These are phyloP conservation scores for Heliconius congener DNA, from an alignment of 1,140 invertebrate species.

Conservation along the genomic window DNA sequence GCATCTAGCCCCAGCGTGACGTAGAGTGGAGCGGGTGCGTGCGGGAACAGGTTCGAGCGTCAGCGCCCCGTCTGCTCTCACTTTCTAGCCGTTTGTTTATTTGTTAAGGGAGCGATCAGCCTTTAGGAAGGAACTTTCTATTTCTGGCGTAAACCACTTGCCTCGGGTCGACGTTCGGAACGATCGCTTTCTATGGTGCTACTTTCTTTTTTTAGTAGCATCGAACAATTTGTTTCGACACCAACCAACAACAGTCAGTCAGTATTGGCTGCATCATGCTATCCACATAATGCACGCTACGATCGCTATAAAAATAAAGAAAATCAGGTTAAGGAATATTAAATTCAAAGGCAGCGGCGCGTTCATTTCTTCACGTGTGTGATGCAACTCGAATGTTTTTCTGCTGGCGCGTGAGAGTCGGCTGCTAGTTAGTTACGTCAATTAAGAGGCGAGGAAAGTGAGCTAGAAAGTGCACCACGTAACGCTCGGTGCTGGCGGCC, in stretches of 20 bases:
- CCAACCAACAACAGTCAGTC: not conserved
- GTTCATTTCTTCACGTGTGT: constrained; percentile 71
- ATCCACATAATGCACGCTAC: not conserved
- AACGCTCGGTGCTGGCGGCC: constrained; percentile 47
- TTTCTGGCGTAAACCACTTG: constrained; percentile 68
- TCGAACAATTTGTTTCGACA: constrained; percentile 41
- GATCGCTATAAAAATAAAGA: not conserved
- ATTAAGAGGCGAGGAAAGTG: constrained; percentile 76
- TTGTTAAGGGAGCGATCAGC: constrained; percentile 71
- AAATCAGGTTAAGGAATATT: constrained; percentile 1
- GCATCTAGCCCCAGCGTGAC: constrained; percentile 40
- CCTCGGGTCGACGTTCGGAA: constrained; percentile 65
- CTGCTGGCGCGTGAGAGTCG: constrained; percentile 69
- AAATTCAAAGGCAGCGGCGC: constrained; percentile 28
- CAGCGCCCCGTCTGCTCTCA: constrained; percentile 63
- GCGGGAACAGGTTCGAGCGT: constrained; percentile 63
- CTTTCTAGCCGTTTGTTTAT: constrained; percentile 76
- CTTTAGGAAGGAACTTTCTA: constrained; percentile 76
- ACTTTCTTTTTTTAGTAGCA: constrained; percentile 71
- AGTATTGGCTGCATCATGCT: not conserved
- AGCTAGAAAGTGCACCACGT: constrained; percentile 74
- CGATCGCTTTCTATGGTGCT: constrained; percentile 72
- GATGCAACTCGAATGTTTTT: constrained; percentile 74
- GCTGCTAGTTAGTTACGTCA: constrained; percentile 79
- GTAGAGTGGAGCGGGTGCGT: constrained; percentile 13